Evolutionary conservation across 2,797 vertebrate species (phyloP).

Genomic region (Tragopan temminckii): DNA sequence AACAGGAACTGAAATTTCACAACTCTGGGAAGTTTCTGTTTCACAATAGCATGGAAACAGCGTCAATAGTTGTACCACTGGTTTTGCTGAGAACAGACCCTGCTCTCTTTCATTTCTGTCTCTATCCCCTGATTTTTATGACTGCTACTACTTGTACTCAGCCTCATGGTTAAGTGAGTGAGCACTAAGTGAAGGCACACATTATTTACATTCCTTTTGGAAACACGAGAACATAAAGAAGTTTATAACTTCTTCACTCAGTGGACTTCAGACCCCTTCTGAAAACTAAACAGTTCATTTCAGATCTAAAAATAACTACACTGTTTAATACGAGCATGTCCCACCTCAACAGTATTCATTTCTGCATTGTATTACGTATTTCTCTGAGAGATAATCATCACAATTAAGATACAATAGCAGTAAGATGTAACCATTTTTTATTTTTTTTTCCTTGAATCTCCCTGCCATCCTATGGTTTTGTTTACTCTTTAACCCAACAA

Average conservation of each 20-base stretch:
- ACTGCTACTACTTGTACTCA: background rate
- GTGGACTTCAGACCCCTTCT: background rate
- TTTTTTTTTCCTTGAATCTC: background rate
- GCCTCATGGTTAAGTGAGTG: background rate
- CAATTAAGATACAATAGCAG: background rate
- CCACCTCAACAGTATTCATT: conserved; percentile 5
- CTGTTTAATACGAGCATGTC: background rate
- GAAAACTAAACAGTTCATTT: conserved; percentile 32
- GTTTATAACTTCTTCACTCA: background rate
- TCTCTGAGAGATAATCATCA: background rate
- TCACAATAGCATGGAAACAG: accelerated
- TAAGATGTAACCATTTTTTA: background rate
- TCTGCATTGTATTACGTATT: background rate
- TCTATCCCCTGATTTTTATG: background rate
- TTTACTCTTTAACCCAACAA: background rate
- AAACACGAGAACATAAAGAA: background rate
- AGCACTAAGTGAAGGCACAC: background rate
- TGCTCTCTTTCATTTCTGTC: background rate
- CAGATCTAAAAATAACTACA: conserved; percentile 33
- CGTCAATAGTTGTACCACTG: accelerated
- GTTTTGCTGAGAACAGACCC: background rate
- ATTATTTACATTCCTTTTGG: background rate
- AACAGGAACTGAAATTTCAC: background rate
- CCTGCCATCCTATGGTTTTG: background rate
- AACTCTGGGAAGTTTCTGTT: background rate